These are phyloP conservation scores for Charadrius vociferus DNA, from an alignment of 2,113 vertebrate species.

Conservation along the genomic window DNA sequence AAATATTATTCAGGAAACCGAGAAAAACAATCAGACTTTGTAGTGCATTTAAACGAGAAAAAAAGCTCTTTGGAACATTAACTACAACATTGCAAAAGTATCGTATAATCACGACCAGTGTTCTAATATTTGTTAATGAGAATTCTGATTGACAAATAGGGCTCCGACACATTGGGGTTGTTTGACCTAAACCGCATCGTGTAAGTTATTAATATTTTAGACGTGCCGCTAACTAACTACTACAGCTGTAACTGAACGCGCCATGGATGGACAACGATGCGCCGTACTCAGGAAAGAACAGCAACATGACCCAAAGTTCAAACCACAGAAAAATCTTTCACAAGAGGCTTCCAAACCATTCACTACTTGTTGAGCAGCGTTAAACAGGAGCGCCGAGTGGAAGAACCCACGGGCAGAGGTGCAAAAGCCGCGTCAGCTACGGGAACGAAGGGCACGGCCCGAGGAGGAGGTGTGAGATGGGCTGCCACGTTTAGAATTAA, in stretches of 20 bases:
- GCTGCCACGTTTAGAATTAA: neutral
- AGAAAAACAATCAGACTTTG: neutral
- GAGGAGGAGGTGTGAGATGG: neutral
- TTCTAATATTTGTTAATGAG: neutral
- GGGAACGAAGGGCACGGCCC: neutral
- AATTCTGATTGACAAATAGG: neutral
- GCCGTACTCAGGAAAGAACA: neutral
- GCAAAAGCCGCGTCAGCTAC: neutral
- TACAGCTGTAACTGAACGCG: neutral
- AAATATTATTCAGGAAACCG: neutral
- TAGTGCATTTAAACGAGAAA: neutral
- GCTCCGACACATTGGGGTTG: neutral
- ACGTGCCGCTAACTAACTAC: neutral
- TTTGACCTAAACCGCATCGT: neutral
- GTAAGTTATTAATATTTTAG: neutral
- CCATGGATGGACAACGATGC: neutral
- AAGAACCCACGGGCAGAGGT: neutral
- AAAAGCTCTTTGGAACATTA: neutral
- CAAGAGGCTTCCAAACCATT: neutral
- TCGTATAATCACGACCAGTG: accelerated
- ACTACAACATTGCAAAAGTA: neutral
- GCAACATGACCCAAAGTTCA: neutral
- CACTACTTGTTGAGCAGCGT: neutral
- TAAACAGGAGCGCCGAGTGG: accelerated
- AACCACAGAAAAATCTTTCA: neutral